These are phyloP conservation scores for Tiliacea citrago DNA, from an alignment of 2,888 invertebrate genomes.

Conservation along the genomic window DNA sequence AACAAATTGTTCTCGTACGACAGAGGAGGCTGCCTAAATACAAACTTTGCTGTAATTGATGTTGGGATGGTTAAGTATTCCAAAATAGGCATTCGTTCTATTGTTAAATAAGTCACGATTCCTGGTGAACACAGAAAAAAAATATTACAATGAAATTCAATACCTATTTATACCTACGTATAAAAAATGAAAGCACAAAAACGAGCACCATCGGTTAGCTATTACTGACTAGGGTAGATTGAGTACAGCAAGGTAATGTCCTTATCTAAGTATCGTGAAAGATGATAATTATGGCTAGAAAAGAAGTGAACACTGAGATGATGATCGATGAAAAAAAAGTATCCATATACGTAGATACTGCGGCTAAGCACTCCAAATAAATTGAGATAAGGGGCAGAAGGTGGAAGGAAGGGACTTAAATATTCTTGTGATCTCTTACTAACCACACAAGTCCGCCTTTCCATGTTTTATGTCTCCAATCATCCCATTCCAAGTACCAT, in stretches of 20 bases:
- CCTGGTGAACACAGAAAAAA: conserved; percentile 68
- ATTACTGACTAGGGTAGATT: neutral
- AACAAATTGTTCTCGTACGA: conserved; percentile 93
- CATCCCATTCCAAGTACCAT: conserved; percentile 82
- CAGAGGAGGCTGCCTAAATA: conserved; percentile 92
- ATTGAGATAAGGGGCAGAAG: neutral
- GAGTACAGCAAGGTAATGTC: neutral
- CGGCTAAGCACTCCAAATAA: neutral
- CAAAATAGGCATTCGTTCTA: conserved; percentile 73
- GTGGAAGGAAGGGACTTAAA: neutral
- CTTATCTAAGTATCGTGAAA: neutral
- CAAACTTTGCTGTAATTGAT: conserved; percentile 84
- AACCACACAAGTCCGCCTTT: conserved; percentile 79
- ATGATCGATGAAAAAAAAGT: neutral
- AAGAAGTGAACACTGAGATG: neutral
- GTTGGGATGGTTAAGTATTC: conserved; percentile 87
- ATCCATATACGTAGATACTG: neutral
- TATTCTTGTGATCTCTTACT: neutral
- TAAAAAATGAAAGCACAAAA: neutral
- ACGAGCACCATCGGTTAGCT: neutral
- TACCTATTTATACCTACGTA: neutral
- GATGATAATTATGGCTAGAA: neutral
- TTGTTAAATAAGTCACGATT: conserved; percentile 73
- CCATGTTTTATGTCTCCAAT: conserved; percentile 74
- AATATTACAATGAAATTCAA: neutral